Percentiles rank a stretch among this genome's conserved stretches.
Conservation (phyloP, 1,140 invertebrate species). For the Coenobita brevimanus region DNA sequence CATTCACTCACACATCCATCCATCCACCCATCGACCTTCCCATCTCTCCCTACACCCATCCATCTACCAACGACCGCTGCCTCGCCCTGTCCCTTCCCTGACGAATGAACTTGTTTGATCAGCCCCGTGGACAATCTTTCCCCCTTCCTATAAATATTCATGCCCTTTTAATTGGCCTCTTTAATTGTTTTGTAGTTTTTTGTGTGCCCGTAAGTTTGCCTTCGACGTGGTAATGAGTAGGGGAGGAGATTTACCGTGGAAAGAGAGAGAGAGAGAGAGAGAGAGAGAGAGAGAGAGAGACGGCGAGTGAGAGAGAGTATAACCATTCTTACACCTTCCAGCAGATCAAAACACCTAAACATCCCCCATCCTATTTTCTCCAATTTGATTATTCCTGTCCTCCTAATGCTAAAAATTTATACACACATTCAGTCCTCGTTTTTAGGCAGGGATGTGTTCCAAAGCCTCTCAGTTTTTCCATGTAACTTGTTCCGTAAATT, state of each 20-base stretch:
- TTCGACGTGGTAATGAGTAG: slow-evolving; percentile 28
- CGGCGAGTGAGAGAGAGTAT: no score
- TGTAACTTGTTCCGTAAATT: no score
- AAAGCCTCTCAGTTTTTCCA: no score
- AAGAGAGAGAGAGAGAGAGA: background rate
- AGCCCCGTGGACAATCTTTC: slow-evolving; percentile 32
- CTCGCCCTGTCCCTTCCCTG: background rate
- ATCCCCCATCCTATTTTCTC: no score
- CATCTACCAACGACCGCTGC: background rate
- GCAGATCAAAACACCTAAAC: no score
- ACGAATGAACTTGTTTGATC: slow-evolving; percentile 40
- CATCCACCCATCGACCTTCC: background rate
- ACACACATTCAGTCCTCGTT: no score
- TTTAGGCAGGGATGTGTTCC: no score
- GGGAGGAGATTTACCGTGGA: background rate
- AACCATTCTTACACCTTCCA: no score
- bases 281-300: no score
- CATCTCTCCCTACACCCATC: no score
- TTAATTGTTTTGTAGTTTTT: slow-evolving; percentile 48
- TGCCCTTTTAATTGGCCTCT: slow-evolving; percentile 50
- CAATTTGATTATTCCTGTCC: no score
- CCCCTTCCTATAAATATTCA: slow-evolving; percentile 50
- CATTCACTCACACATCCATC: background rate
- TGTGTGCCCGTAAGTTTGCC: slow-evolving; percentile 6
- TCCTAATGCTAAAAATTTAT: no score